Percentiles rank a stretch among this genome's conserved stretches.
phyloP scores from a whole-genome alignment of 2,113 vertebrate species.

The Xiphophorus maculatus region DNA sequence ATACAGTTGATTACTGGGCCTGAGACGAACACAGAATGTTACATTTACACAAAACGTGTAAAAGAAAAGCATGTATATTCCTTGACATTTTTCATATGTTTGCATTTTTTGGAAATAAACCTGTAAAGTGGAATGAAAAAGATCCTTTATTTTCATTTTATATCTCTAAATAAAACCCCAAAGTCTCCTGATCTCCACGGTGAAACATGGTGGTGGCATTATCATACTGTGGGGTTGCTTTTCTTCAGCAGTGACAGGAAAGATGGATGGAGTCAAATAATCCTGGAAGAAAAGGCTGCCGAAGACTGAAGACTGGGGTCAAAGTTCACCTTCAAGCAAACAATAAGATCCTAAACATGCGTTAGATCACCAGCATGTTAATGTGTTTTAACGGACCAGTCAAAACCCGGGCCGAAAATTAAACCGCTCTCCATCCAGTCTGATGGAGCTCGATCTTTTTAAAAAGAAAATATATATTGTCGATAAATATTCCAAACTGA shows the following conservation, averaged over 20 bases:
- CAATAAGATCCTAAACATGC: not conserved
- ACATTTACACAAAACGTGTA: not conserved
- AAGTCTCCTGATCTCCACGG: not conserved
- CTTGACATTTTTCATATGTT: not conserved
- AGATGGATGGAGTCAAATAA: not conserved
- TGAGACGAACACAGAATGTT: too few relatives aligned
- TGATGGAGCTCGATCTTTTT: not conserved
- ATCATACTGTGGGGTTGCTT: not conserved
- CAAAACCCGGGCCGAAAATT: not conserved
- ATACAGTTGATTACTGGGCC: too few relatives aligned
- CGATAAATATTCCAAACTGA: not conserved
- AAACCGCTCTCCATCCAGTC: not conserved
- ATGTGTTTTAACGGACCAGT: not conserved
- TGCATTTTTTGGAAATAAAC: not conserved
- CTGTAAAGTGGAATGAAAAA: too few relatives aligned
- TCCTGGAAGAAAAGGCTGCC: not conserved
- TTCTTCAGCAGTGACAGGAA: not conserved
- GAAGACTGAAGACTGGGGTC: not conserved
- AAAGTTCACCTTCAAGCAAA: not conserved
- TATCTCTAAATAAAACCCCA: too few relatives aligned
- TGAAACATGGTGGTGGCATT: not conserved
- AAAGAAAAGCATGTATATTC: too few relatives aligned
- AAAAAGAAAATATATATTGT: too few relatives aligned
- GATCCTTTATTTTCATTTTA: too few relatives aligned
- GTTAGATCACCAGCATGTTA: not conserved